A percentile compares a stretch with the other conserved stretches of the same genome.
Evolutionary conservation across 2,797 vertebrate genomes (phyloP).

Genomic region (Alosa sapidissima): DNA sequence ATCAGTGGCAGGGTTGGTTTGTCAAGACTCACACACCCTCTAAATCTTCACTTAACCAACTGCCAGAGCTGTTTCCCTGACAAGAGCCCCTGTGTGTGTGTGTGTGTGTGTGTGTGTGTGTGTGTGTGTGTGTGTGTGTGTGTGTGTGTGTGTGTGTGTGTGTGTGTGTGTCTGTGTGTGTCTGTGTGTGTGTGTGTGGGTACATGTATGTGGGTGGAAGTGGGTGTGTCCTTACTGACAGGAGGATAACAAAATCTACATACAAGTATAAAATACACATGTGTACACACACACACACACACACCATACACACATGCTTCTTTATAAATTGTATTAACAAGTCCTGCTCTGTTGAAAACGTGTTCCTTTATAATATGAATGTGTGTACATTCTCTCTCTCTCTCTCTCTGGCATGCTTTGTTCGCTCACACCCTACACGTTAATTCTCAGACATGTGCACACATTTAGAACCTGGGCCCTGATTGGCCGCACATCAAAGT

Average conservation of each 20-base stretch:
- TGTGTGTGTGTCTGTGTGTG: not conserved
- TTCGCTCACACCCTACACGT: constrained; percentile 36
- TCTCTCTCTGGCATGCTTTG: not conserved
- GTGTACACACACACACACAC: not conserved
- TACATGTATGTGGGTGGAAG: not conserved
- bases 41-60: constrained; percentile 76
- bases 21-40: constrained; percentile 62
- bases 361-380: not conserved
- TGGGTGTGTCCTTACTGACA: not conserved
- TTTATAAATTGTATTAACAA: not conserved
- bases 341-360: not conserved
- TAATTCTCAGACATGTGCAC: constrained; percentile 53
- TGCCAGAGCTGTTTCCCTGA: constrained; percentile 35
- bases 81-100: not conserved
- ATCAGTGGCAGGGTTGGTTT: constrained; percentile 69
- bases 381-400: too few species aligned
- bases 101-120: not conserved
- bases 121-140: not conserved
- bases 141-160: not conserved
- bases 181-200: not conserved
- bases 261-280: not conserved
- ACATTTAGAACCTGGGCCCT: constrained; percentile 52
- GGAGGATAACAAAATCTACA: not conserved
- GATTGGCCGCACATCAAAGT: constrained; percentile 52
- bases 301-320: not conserved